Conservation (phyloP, 1,140 invertebrate genomes). For the Nymphalis io region DNA sequence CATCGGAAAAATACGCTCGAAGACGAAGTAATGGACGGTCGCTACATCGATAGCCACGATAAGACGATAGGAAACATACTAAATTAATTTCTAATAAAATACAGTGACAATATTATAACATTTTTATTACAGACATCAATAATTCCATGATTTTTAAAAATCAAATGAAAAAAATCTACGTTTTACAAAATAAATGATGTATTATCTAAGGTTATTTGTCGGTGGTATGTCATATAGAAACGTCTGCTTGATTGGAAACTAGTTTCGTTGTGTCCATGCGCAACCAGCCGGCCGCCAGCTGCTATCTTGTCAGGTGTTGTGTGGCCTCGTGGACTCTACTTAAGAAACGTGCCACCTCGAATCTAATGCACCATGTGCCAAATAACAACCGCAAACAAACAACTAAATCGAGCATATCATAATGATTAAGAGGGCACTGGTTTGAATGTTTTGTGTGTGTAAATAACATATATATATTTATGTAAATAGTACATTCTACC, state of each 20-base stretch:
- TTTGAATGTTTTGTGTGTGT: neutral
- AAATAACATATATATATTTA: too few relatives aligned
- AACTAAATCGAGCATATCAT: neutral
- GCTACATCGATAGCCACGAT: neutral
- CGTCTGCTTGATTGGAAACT: slow-evolving; percentile 68
- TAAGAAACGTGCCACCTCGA: slow-evolving; percentile 39
- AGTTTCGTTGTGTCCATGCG: slow-evolving; percentile 68
- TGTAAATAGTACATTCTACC: too few relatives aligned
- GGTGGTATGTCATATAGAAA: slow-evolving; percentile 65
- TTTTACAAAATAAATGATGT: neutral
- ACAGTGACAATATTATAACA: neutral
- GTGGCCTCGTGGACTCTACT: slow-evolving; percentile 60
- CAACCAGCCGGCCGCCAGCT: slow-evolving; percentile 72
- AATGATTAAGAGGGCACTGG: neutral
- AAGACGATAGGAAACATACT: neutral
- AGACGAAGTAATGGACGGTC: slow-evolving; percentile 46
- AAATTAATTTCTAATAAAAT: neutral
- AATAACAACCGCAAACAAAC: slow-evolving; percentile 1
- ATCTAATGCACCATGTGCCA: slow-evolving; percentile 23
- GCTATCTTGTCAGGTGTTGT: slow-evolving; percentile 73
- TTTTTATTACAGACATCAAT: too few relatives aligned
- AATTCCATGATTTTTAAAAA: neutral
- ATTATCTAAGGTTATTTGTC: slow-evolving; percentile 31
- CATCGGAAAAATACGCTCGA: slow-evolving; percentile 66
- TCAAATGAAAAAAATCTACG: neutral